A percentile compares a stretch with the other conserved stretches of the same genome.
Conservation (phyloP, 2,888 invertebrate species). For the Drosophila mayaguana region DNA sequence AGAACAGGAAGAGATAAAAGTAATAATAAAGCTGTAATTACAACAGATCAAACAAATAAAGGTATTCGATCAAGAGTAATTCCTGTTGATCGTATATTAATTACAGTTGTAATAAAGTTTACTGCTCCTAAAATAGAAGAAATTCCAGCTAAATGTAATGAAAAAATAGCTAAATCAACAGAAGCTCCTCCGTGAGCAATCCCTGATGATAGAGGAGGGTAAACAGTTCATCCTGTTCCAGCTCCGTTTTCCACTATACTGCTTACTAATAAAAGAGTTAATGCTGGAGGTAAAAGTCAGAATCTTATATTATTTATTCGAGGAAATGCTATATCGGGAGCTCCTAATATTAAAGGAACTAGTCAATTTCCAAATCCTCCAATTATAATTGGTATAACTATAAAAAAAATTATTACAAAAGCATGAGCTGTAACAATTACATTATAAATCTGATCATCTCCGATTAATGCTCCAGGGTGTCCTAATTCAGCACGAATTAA, state of each 20-base stretch:
- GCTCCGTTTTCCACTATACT: slow-evolving; percentile 89
- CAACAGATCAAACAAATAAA: slow-evolving; percentile 91
- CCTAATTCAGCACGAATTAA: neutral
- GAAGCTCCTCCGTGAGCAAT: slow-evolving; percentile 89
- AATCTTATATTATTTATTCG: slow-evolving; percentile 5
- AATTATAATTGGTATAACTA: neutral
- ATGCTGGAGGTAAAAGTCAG: neutral
- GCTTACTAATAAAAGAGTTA: slow-evolving; percentile 83
- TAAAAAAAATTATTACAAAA: slow-evolving; percentile 1
- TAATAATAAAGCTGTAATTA: slow-evolving; percentile 88
- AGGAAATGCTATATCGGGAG: neutral
- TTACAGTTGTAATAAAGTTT: slow-evolving; percentile 92
- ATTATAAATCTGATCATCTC: neutral
- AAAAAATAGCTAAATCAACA: slow-evolving; percentile 92
- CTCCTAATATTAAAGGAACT: neutral
- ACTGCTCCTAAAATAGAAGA: slow-evolving; percentile 91
- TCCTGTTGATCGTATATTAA: slow-evolving; percentile 89
- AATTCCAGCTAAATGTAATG: slow-evolving; percentile 90
- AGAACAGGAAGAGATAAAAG: slow-evolving; percentile 90
- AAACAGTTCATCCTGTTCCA: slow-evolving; percentile 92
- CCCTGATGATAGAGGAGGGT: slow-evolving; percentile 86
- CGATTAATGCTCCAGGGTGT: neutral
- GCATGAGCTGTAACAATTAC: neutral
- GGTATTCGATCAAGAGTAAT: slow-evolving; percentile 89
- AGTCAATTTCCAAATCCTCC: neutral